phyloP scores from a whole-genome alignment of 2,888 invertebrate genomes.

The Isoperla grammatica region DNA sequence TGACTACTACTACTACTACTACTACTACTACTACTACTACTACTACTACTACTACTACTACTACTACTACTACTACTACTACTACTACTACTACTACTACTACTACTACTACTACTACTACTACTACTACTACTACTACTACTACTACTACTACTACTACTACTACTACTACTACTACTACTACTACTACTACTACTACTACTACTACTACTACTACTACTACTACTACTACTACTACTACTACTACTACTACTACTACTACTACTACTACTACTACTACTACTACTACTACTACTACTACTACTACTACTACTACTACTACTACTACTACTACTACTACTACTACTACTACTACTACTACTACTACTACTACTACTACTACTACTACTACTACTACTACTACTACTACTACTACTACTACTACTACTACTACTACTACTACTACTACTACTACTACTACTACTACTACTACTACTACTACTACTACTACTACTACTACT shows the following conservation, averaged over 20 bases:
- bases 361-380: not conserved
- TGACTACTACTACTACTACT: too few relatives aligned
- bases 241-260: not conserved
- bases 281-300: not conserved
- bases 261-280: not conserved
- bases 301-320: not conserved
- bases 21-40: too few relatives aligned
- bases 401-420: not conserved
- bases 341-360: not conserved
- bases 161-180: not conserved
- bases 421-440: not conserved
- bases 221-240: conserved; percentile 1
- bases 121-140: too few relatives aligned
- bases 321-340: not conserved
- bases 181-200: not conserved
- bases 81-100: too few relatives aligned
- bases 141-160: too few relatives aligned
- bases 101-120: too few relatives aligned
- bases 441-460: not conserved
- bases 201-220: not conserved
- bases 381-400: not conserved
- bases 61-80: too few relatives aligned
- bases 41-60: too few relatives aligned
- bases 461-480: not conserved
- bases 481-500: not conserved